A percentile compares a stretch with the other conserved stretches of the same genome.
Conservation (phyloP, 1,140 invertebrate species). For the Delia radicum region DNA sequence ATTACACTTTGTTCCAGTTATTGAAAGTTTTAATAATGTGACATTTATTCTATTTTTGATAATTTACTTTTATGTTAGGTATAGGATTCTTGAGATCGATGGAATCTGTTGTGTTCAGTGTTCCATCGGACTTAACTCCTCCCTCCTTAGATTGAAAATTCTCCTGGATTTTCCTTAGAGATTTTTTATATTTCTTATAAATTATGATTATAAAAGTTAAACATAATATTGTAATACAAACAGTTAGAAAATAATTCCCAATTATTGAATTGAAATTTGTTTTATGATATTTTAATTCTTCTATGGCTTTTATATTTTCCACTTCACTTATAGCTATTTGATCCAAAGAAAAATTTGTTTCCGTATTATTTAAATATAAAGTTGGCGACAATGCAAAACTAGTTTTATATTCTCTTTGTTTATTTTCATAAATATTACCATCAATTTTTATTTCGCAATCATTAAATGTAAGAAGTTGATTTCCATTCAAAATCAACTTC, state of each 20-base stretch:
- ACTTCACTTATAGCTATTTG: background rate
- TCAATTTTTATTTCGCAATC: background rate
- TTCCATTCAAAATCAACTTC: background rate
- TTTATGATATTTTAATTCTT: background rate
- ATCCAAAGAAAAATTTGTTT: background rate
- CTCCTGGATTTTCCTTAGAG: background rate
- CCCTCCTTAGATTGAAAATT: background rate
- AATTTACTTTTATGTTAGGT: too few species aligned
- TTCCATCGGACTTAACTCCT: too few species aligned
- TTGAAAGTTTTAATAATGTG: too few species aligned
- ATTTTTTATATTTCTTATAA: background rate
- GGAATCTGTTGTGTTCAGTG: too few species aligned
- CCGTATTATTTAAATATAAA: background rate
- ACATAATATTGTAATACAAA: background rate
- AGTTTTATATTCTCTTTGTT: background rate
- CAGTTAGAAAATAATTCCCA: background rate
- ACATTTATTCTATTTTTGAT: too few species aligned
- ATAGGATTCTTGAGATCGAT: too few species aligned
- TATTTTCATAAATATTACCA: background rate
- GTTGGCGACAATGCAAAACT: background rate
- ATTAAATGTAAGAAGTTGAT: background rate
- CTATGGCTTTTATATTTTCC: conserved; percentile 2
- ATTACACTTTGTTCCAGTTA: too few species aligned
- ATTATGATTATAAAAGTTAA: background rate
- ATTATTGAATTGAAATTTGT: background rate